Percentiles rank a stretch among this genome's conserved stretches.
phyloP scores from a whole-genome alignment of 1,140 invertebrate genomes.

The Hycleus cichorii region DNA sequence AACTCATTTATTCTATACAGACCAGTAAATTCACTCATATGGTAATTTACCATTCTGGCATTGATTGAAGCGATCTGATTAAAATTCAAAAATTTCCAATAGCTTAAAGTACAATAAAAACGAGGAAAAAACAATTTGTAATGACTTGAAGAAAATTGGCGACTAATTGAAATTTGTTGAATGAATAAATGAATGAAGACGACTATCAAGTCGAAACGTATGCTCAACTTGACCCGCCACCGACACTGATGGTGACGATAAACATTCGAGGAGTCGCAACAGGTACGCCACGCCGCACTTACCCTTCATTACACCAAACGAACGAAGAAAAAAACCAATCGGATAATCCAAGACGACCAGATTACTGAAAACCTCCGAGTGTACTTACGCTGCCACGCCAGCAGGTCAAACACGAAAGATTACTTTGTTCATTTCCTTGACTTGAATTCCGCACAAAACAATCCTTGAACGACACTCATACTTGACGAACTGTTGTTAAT shows the following conservation, averaged over 20 bases:
- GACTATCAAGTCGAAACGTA: conserved; percentile 16
- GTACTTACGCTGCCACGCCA: conserved; percentile 6
- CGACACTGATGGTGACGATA: conserved; percentile 30
- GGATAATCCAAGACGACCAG: conserved; percentile 12
- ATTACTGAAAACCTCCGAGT: conserved; percentile 18
- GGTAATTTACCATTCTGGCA: not conserved
- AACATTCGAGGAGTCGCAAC: conserved; percentile 29
- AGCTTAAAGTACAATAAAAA: too few relatives aligned
- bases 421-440: conserved; percentile 4
- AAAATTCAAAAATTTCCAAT: too few relatives aligned
- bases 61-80: too few relatives aligned
- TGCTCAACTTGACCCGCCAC: conserved; percentile 26
- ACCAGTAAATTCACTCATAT: not conserved
- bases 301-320: conserved; percentile 21
- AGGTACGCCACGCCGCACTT: conserved; percentile 23
- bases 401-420: conserved; percentile 6
- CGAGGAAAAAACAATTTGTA: too few relatives aligned
- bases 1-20: conserved; percentile 28
- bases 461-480: too few relatives aligned
- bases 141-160: too few relatives aligned
- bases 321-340: conserved; percentile 20
- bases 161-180: too few relatives aligned
- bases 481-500: too few relatives aligned
- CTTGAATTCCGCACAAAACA: not conserved
- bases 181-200: not conserved